Evolutionary conservation across 2,888 invertebrate genomes (phyloP).

Genomic region (Lasioglossum villosulum): DNA sequence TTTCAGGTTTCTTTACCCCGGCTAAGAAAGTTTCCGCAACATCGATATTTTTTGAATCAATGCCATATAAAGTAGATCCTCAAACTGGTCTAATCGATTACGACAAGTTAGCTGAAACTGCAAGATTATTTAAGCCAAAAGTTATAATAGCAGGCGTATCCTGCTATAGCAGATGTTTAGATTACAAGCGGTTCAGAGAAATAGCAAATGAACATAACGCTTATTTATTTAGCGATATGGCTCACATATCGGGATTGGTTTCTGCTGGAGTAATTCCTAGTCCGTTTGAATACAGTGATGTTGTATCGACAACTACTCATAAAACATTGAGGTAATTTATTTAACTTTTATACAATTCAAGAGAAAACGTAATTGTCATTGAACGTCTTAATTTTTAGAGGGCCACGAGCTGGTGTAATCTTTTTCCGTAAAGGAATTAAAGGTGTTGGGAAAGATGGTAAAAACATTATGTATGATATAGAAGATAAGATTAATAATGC

Average conservation of each 20-base stretch:
- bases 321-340: slow-evolving; percentile 90
- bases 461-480: slow-evolving; percentile 93
- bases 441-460: slow-evolving; percentile 92
- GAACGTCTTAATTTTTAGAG: slow-evolving; percentile 83
- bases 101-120: slow-evolving; percentile 92
- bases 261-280: slow-evolving; percentile 94
- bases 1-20: slow-evolving; percentile 92
- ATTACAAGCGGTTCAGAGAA: slow-evolving; percentile 95
- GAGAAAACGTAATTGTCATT: slow-evolving; percentile 2
- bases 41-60: slow-evolving; percentile 98
- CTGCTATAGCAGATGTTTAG: slow-evolving; percentile 96
- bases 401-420: slow-evolving; percentile 95
- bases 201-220: slow-evolving; percentile 94
- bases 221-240: slow-evolving; percentile 97
- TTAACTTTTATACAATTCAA: not conserved
- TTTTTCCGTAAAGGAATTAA: slow-evolving; percentile 96
- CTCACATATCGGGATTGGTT: slow-evolving; percentile 96
- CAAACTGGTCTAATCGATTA: slow-evolving; percentile 96
- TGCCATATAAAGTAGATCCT: slow-evolving; percentile 97
- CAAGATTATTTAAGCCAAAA: slow-evolving; percentile 95
- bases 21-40: slow-evolving; percentile 97
- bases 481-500: slow-evolving; percentile 95
- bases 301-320: slow-evolving; percentile 98
- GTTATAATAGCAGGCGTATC: slow-evolving; percentile 97
- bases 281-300: slow-evolving; percentile 95